Base-by-base conservation (phyloP, 2,113 vertebrate genomes). In the Tupaia tana region DNA sequence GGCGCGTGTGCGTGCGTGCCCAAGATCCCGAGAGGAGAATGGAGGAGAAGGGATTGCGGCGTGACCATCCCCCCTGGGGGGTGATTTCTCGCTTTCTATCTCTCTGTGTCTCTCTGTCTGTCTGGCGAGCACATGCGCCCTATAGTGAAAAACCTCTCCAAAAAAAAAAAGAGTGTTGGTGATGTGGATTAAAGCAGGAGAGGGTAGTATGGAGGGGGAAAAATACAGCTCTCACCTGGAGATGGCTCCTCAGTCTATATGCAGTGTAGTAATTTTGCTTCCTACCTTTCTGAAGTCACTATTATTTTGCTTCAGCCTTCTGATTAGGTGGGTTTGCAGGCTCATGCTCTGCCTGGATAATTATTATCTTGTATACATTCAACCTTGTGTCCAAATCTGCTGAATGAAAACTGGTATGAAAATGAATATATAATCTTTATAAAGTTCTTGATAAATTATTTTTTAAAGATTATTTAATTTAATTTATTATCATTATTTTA, bases 151-250 rank as follows among this genome's bases (percentile, higher is more conserved):
- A n/a, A n/a, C n/a, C n/a, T n/a, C n/a, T n/a, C n/a, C n/a, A n/a
- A n/a, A n/a, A n/a, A n/a, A n/a, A n/a, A n/a, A n/a, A 58, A 75
- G 24, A 69, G 12, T 67, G 20, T 12, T 56, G 78, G 7, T 80
- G n/a, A 27, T 61, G 5, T 29, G 29, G 27, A 31, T 54, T 71
- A 58, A 59, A 29, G 24, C 6, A 6, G 18, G 63, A 54, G 12
- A 64, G 27, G 8, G 4, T 9, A 6, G 8, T 71, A 6, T 0
- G 29, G 71, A 59, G 1, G 31, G 63, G 56, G 71, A 66, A 27
- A 61, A 43, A 8, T 6, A 2, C 13, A 52, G 43, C 20, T 43
- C 27, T 31, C 1, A 11, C 15, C 19, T n/a, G 2, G 22, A 0
- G 9, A 56, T 0, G 2, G 52, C 20, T n/a, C 13, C 52, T 81